Base-by-base conservation (phyloP, 1,140 invertebrate species). In the Dendroctonus valens region DNA sequence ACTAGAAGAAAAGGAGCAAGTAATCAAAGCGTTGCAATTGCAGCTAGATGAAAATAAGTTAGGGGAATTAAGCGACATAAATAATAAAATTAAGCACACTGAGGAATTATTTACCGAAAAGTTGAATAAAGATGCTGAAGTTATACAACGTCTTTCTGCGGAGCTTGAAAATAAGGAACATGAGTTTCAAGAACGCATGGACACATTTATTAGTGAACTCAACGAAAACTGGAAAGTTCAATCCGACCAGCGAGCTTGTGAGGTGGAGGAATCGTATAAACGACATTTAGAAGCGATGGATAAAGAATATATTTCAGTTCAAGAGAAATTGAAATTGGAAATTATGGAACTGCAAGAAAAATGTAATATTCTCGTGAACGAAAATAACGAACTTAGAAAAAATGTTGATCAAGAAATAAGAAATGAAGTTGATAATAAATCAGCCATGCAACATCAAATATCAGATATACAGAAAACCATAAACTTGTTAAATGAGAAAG, bases 221-320 rank as follows among this genome's bases (percentile, higher is more conserved):
- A 67, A 69, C 14, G 54, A 74, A 68, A 73, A 80, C 54, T 83
- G 82, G 82, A 72, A 78, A 57, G 64, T 78, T 48, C 78, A 82
- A 57, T 81, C 87, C 46, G 85, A 87, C 73, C 84, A 87, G 72
- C 79, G 72, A 41, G 71, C 69, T 41, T 26, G n/a, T n/a, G 59
- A 63, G 79, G 83, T 87, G 60, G 85, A 85, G 14, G 83, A 84
- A 76, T 80, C 84, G 68, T 88, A 85, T 86, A 86, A 87, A 75
- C 79, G 84, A 63, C 85, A 88, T 76, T 78, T 87, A 59, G 78
- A 82, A 5, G 79, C 82, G 66, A 79, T 83, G 15, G 85, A 88
- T 79, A 78, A 74, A 11, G 85, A 85, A 67, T 87, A 85, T 72
- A 74, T 79, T 66, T 75, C 79, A 66, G 73, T 79, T 5, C 83